Evolutionary conservation across 30 jellyfish, hydroid and myxozoan genomes (phyloP).

Genomic region (Clytia hemisphaerica): DNA sequence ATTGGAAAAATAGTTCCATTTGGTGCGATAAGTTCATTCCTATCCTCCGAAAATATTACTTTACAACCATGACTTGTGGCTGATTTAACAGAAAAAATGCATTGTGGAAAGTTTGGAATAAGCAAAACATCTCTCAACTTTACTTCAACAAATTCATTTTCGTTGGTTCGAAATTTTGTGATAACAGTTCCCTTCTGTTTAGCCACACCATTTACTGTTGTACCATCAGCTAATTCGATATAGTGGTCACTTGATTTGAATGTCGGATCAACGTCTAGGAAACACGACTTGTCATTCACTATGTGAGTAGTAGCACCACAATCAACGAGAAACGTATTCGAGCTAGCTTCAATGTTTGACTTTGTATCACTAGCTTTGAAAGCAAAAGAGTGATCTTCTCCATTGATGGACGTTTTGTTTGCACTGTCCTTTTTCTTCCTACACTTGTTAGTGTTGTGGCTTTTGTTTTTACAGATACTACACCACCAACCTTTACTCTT

Average conservation of each 20-base stretch:
- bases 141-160: background rate
- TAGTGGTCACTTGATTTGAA: constrained; percentile 47
- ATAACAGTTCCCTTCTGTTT: constrained; percentile 44
- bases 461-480: constrained; percentile 9
- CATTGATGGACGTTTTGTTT: no score
- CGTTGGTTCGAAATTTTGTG: background rate
- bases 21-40: background rate
- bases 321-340: constrained; percentile 33
- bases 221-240: constrained; percentile 51
- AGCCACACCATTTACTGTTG: constrained; percentile 51
- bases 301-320: constrained; percentile 39
- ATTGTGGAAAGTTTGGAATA: no score
- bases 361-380: constrained; percentile 2
- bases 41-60: constrained; percentile 8
- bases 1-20: constrained; percentile 26
- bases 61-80: constrained; percentile 14
- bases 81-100: constrained; percentile 39
- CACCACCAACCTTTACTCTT: constrained; percentile 32
- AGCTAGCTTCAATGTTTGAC: no score
- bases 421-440: constrained; percentile 22
- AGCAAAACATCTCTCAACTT: constrained; percentile 8
- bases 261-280: constrained; percentile 16
- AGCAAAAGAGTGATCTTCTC: constrained; percentile 7
- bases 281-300: constrained; percentile 5
- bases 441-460: constrained; percentile 35